Evolutionary conservation across 35 echinoderm and acorn worm genomes (phyloP).

Genomic region (Lytechinus variegatus): DNA sequence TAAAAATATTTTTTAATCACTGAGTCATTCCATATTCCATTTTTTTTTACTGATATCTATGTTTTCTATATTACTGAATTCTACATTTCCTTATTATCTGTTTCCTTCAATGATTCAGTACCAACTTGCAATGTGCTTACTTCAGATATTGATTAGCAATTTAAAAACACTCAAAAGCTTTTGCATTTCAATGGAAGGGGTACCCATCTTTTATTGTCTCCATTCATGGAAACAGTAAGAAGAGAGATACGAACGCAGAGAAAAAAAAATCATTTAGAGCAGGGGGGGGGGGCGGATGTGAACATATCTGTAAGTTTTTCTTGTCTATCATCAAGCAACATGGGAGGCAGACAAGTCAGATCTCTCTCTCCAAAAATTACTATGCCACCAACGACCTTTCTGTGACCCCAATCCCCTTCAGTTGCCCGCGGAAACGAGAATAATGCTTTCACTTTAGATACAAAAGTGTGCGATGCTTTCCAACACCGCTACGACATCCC

Average conservation of each 20-base stretch:
- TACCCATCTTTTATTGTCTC: not conserved
- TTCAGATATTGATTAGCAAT: not conserved
- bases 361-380: not conserved
- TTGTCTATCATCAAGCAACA: not conserved
- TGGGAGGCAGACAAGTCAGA: not conserved
- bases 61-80: no score
- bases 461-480: constrained; percentile 14
- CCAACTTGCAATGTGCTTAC: not conserved
- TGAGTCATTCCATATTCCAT: not conserved
- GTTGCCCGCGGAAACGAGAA: constrained; percentile 38
- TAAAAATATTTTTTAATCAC: not conserved
- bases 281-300: not conserved
- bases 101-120: no score
- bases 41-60: not conserved
- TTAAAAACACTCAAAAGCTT: not conserved
- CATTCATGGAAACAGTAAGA: not conserved
- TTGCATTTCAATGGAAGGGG: not conserved
- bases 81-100: no score
- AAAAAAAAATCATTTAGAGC: not conserved
- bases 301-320: not conserved
- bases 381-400: not conserved
- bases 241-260: not conserved
- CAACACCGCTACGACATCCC: not conserved
- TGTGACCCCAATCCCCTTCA: not conserved
- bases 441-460: constrained; percentile 45